Conservation (phyloP, 2,797 vertebrate genomes). For the Dryobates pubescens region DNA sequence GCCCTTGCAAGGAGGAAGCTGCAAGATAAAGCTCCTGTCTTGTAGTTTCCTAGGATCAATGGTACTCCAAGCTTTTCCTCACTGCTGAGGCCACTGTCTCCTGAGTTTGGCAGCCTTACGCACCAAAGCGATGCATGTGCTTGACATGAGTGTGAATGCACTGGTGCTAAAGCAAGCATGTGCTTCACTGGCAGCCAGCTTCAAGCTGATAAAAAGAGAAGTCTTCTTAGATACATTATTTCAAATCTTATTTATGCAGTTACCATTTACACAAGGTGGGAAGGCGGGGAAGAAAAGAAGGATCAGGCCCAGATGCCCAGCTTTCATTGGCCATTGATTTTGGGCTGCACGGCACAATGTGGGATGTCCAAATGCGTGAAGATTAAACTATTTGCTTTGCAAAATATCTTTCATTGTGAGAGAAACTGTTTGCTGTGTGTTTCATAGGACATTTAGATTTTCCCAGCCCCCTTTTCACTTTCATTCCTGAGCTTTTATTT, state of each 20-base stretch:
- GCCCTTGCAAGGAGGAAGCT: not conserved
- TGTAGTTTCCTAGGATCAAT: not conserved
- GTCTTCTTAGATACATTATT: not conserved
- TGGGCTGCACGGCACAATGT: not conserved
- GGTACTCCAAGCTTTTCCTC: not conserved
- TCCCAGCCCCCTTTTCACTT: not conserved
- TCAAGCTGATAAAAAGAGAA: not conserved
- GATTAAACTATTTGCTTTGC: not conserved
- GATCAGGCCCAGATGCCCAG: not conserved
- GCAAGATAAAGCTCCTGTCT: not conserved
- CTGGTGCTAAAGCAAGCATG: not conserved
- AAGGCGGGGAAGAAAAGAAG: not conserved
- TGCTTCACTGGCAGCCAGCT: not conserved
- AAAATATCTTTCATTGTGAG: not conserved
- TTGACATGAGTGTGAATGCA: not conserved
- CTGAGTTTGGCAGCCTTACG: accelerated
- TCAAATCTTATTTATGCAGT: not conserved
- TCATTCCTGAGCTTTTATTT: not conserved
- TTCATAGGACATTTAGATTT: not conserved
- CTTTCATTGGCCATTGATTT: not conserved
- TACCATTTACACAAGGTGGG: not conserved
- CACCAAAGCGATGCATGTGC: not conserved
- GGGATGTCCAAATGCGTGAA: not conserved
- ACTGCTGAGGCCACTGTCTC: not conserved
- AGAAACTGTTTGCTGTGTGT: not conserved